Evolutionary conservation across 2,797 vertebrate species (phyloP), one percentile per base, ranked within the genome.

Genomic region (Alcedo quadribrachys): DNA sequence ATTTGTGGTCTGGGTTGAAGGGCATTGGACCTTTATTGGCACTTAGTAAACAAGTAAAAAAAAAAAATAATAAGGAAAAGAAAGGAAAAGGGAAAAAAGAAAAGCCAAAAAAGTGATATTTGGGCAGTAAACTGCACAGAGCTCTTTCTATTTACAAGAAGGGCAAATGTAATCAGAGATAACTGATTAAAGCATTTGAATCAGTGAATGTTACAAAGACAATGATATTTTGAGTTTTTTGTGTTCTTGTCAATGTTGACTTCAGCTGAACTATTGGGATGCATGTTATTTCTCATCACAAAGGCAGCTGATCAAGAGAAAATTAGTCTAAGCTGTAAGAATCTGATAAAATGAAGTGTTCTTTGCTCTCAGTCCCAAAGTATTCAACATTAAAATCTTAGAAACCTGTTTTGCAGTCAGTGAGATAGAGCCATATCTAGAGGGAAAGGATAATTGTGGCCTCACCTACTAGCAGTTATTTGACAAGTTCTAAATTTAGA

Each of bases 101-200:
- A 97, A 97, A 63, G 33, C 19, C 55, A 96, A 96, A 66, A 97
- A 97, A 95, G 43, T 96, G 96, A 40, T 94, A 94, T 79, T 60
- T 40, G 22, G n/a, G 33, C 61, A 89, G 33, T 30, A 66, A 89
- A 79, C 8, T 40, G 12, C 20, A 46, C 21, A 30, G 50, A 67
- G 12, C 7, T 78, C 81, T 66, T 45, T 28, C 43, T 48, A 62
- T 55, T 68, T 73, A 60, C 66, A 73, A 9, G 57, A 61, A 62
- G 11, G 30, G 20, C 28, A 67, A 35, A 65, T 20, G 15, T 30
- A 40, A 90, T 68, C 45, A 62, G 45, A 79, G 24, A 45, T 12
- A 82, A 67, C 46, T 0, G 1, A 62, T 46, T 68, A 77, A 80
- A 80, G 66, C 32, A 55, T 40, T 55, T 11, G 20, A 54, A 73